These are phyloP conservation scores for Tamandua tetradactyla DNA, from an alignment of 2,797 vertebrate species.

Conservation along the genomic window DNA sequence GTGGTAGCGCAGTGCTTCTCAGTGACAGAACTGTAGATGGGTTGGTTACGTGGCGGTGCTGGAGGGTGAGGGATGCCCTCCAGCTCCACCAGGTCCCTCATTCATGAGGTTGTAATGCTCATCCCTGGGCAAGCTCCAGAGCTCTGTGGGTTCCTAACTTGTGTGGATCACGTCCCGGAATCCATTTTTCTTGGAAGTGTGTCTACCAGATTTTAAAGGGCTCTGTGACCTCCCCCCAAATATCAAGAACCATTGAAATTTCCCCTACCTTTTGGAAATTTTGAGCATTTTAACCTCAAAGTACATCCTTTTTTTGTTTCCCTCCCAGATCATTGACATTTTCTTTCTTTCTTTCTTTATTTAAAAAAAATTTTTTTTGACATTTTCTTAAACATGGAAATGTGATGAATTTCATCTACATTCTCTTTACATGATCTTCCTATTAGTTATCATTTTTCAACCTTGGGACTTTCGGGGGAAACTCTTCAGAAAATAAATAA, in stretches of 20 bases:
- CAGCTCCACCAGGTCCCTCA: no score
- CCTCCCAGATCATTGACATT: accelerated
- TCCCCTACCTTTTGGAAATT: background rate
- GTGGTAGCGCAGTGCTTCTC: no score
- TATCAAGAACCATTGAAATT: background rate
- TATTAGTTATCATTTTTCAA: background rate
- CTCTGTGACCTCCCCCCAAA: background rate
- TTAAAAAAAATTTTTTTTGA: no score
- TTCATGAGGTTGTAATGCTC: background rate
- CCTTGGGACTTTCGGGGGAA: background rate
- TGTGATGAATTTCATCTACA: background rate
- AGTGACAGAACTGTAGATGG: background rate
- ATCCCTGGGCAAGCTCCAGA: no score
- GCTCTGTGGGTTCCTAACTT: background rate
- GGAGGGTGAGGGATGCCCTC: no score
- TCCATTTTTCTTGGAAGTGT: background rate
- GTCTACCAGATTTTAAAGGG: background rate
- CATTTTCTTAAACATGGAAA: background rate
- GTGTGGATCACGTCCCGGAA: background rate
- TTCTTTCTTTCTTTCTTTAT: no score
- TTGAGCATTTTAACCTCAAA: background rate
- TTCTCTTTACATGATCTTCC: background rate
- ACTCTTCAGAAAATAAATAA: background rate
- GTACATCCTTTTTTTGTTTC: background rate
- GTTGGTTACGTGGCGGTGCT: no score